Conservation (phyloP, 2,888 invertebrate species). For the Merodon equestris region DNA sequence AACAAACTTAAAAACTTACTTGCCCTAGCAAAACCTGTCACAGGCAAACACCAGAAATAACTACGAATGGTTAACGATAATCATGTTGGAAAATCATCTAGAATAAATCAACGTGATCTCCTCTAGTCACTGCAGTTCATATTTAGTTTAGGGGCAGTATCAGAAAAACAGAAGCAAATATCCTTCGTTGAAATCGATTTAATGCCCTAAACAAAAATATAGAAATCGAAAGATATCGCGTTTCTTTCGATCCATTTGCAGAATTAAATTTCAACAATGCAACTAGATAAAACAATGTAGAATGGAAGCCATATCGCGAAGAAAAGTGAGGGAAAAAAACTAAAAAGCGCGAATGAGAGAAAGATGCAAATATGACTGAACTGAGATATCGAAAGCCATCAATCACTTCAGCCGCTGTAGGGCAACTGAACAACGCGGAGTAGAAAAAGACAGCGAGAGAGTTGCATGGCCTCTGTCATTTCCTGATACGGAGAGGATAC, state of each 20-base stretch:
- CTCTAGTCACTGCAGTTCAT: no score
- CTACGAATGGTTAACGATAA: no score
- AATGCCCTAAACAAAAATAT: constrained; percentile 21
- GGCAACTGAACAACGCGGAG: constrained; percentile 36
- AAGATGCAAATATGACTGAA: constrained; percentile 65
- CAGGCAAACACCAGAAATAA: no score
- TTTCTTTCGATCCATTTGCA: constrained; percentile 55
- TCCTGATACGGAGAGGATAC: constrained; percentile 30
- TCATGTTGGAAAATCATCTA: no score
- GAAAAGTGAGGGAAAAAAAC: constrained; percentile 17
- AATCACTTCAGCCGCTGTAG: constrained; percentile 49
- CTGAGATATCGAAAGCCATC: constrained; percentile 65
- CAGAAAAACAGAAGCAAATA: no score
- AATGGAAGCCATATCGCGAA: neutral
- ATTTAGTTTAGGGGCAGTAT: no score
- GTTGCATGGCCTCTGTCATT: constrained; percentile 48
- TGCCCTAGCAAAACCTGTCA: no score
- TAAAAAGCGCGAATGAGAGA: neutral
- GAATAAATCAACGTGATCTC: no score
- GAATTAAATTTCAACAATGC: constrained; percentile 61
- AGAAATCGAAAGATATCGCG: constrained; percentile 27
- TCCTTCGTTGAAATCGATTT: no score
- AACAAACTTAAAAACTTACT: no score
- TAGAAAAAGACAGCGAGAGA: constrained; percentile 27
- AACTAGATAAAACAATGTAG: constrained; percentile 1